phyloP scores from a whole-genome alignment of 2,888 invertebrate genomes.

The Cremastinae sp. region DNA sequence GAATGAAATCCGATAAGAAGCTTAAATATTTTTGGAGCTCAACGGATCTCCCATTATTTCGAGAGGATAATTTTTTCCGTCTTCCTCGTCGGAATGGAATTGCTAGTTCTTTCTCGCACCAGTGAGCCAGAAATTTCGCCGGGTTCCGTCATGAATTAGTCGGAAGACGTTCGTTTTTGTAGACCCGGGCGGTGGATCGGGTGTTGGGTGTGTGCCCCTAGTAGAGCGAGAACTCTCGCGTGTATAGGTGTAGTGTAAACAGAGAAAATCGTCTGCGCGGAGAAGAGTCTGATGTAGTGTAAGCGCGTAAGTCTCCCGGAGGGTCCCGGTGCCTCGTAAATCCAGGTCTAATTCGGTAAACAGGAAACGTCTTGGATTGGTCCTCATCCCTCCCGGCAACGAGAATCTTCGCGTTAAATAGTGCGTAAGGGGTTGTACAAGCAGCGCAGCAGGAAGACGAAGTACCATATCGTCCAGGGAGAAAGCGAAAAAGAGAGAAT shows the following conservation, averaged over 20 bases:
- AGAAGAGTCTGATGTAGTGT: conserved; percentile 49
- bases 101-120: conserved; percentile 59
- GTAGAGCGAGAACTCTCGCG: conserved; percentile 39
- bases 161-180: conserved; percentile 55
- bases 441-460: conserved; percentile 24
- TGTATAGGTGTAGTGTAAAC: conserved; percentile 38
- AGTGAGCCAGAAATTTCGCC: conserved; percentile 58
- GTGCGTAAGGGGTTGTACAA: conserved; percentile 68
- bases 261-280: conserved; percentile 12
- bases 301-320: conserved; percentile 63
- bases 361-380: conserved; percentile 69
- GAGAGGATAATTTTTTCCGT: conserved; percentile 15
- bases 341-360: conserved; percentile 69
- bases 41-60: conserved; percentile 50
- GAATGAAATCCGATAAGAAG: conserved; percentile 12
- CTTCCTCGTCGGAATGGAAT: conserved; percentile 41
- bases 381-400: conserved; percentile 52
- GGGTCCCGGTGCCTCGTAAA: conserved; percentile 62
- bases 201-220: conserved; percentile 40
- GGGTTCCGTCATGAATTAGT: conserved; percentile 60
- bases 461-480: conserved; percentile 28
- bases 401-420: conserved; percentile 66
- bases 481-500: conserved; percentile 32
- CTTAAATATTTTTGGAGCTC: conserved; percentile 40
- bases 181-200: conserved; percentile 39